Evolutionary conservation across 2,888 invertebrate genomes (phyloP).

Genomic region (Brachypalpus laphriformis): DNA sequence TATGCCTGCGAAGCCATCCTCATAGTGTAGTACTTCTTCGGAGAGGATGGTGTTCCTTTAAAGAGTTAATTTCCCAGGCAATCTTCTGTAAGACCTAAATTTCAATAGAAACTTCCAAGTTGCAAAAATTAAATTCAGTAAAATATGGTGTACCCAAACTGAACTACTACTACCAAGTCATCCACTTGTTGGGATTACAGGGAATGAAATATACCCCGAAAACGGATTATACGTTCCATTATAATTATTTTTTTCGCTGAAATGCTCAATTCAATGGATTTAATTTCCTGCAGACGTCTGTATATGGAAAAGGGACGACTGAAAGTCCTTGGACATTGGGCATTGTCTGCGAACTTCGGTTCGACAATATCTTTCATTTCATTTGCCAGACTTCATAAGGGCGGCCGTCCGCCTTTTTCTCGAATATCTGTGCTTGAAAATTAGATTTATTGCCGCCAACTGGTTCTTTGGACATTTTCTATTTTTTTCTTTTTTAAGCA

Average conservation of each 20-base stretch:
- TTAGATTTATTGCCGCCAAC: constrained; percentile 51
- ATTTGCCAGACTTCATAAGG: not conserved
- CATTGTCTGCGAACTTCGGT: constrained; percentile 38
- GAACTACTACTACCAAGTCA: not conserved
- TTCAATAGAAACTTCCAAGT: not conserved
- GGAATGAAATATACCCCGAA: constrained; percentile 32
- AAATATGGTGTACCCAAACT: not conserved
- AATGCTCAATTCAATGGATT: constrained; percentile 39
- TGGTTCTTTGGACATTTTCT: constrained; percentile 12
- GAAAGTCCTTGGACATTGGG: constrained; percentile 28
- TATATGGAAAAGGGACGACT: not conserved
- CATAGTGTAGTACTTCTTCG: too few species aligned
- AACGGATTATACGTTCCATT: constrained; percentile 38
- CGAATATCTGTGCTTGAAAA: constrained; percentile 16
- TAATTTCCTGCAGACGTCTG: constrained; percentile 15
- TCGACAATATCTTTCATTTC: constrained; percentile 8
- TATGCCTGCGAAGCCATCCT: too few species aligned
- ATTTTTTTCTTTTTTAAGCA: not conserved
- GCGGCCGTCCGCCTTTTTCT: not conserved
- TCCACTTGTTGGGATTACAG: constrained; percentile 14
- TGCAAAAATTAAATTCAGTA: not conserved
- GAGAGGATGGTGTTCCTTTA: not conserved
- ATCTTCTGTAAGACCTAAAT: not conserved
- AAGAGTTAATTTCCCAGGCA: not conserved
- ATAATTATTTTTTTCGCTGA: constrained; percentile 33